These are phyloP conservation scores for Copsychus sechellarum DNA, from an alignment of 2,113 vertebrate genomes.

Conservation along the genomic window DNA sequence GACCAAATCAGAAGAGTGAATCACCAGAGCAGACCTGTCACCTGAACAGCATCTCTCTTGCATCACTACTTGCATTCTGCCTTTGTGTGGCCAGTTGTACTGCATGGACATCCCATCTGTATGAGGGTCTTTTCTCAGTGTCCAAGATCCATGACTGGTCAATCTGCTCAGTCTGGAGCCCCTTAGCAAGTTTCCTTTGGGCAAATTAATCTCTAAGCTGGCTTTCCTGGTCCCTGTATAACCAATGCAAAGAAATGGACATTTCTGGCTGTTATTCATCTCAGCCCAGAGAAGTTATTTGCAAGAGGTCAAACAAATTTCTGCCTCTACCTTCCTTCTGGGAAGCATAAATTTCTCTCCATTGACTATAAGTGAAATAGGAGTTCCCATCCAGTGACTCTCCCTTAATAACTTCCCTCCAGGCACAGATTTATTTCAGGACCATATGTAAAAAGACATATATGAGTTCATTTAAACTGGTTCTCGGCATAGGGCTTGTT, in stretches of 20 bases:
- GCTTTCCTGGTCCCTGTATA: not conserved
- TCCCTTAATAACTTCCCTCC: not conserved
- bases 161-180: not conserved
- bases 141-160: fast-evolving
- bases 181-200: not conserved
- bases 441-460: not conserved
- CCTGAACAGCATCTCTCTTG: not conserved
- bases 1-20: not conserved
- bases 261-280: not conserved
- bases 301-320: not conserved
- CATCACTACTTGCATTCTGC: not conserved
- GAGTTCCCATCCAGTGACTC: not conserved
- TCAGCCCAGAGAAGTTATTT: not conserved
- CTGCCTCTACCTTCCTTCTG: not conserved
- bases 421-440: not conserved
- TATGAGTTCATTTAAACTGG: not conserved
- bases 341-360: conserved; percentile 3
- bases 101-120: not conserved
- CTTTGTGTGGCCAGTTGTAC: not conserved
- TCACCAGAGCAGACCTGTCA: not conserved
- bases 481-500: not conserved
- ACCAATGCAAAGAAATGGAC: not conserved
- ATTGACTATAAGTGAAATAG: not conserved
- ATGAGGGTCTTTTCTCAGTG: not conserved
- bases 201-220: not conserved